Evolutionary conservation across 2,888 invertebrate species (phyloP).

Genomic region (Cephus rjabovi): DNA sequence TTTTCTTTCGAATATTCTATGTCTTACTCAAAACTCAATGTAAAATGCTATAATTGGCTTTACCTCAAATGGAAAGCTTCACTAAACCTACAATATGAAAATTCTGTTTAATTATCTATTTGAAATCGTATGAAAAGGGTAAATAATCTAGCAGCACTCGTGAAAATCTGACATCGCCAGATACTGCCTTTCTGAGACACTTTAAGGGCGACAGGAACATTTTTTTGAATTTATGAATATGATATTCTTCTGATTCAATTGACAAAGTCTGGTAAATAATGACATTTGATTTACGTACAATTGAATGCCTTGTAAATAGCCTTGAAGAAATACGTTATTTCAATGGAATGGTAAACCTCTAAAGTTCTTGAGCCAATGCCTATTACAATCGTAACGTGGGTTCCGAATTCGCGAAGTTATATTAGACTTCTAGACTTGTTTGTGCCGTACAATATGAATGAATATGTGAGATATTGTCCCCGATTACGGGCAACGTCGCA

Average conservation of each 20-base stretch:
- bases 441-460: too few species aligned
- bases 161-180: not conserved
- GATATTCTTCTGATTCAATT: not conserved
- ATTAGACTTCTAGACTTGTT: too few species aligned
- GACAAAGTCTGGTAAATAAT: not conserved
- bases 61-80: not conserved
- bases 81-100: conserved; percentile 1
- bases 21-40: conserved; percentile 10
- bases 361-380: too few species aligned
- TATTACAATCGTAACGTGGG: too few species aligned
- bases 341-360: too few species aligned
- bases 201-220: not conserved
- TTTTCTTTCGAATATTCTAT: conserved; percentile 9
- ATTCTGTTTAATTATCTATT: conserved; percentile 1
- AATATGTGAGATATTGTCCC: too few species aligned
- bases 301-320: not conserved
- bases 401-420: too few species aligned
- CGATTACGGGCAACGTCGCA: too few species aligned
- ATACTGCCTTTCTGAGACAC: not conserved
- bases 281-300: not conserved
- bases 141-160: conserved; percentile 2
- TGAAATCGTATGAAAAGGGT: conserved; percentile 6
- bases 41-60: conserved; percentile 15
- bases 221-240: too few species aligned
- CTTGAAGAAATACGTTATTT: too few species aligned